phyloP scores from a whole-genome alignment of 2,888 invertebrate species.

The Anthophora plumipes region DNA sequence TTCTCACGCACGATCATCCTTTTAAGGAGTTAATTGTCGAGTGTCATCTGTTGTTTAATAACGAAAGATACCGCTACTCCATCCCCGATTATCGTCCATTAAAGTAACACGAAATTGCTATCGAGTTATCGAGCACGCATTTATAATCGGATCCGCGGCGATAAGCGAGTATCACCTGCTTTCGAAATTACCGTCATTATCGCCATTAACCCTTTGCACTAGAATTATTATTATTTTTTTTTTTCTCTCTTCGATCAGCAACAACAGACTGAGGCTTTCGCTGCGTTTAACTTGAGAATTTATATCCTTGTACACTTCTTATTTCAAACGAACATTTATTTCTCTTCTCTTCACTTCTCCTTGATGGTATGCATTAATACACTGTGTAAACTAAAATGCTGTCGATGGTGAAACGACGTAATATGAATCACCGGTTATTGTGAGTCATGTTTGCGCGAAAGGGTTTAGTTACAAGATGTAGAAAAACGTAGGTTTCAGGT shows the following conservation, averaged over 20 bases:
- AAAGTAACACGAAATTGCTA: slow-evolving; percentile 61
- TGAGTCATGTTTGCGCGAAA: not conserved
- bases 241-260: too few relatives aligned
- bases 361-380: not conserved
- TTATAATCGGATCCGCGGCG: slow-evolving; percentile 56
- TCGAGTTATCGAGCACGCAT: slow-evolving; percentile 59
- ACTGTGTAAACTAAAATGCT: not conserved
- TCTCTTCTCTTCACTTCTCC: too few relatives aligned
- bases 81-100: slow-evolving; percentile 58
- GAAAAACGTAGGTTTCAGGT: too few relatives aligned
- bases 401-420: not conserved
- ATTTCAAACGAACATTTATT: not conserved
- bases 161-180: slow-evolving; percentile 56
- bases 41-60: slow-evolving; percentile 58
- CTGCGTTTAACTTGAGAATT: not conserved
- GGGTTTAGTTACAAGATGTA: too few relatives aligned
- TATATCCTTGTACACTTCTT: not conserved
- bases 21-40: slow-evolving; percentile 49
- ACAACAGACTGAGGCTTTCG: not conserved
- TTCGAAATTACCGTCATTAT: slow-evolving; percentile 59
- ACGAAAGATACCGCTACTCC: slow-evolving; percentile 44
- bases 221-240: slow-evolving; percentile 43
- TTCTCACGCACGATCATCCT: not conserved
- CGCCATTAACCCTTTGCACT: slow-evolving; percentile 46
- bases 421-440: not conserved